phyloP scores from a whole-genome alignment of 2,113 vertebrate species.

The Ptilonorhynchus violaceus region DNA sequence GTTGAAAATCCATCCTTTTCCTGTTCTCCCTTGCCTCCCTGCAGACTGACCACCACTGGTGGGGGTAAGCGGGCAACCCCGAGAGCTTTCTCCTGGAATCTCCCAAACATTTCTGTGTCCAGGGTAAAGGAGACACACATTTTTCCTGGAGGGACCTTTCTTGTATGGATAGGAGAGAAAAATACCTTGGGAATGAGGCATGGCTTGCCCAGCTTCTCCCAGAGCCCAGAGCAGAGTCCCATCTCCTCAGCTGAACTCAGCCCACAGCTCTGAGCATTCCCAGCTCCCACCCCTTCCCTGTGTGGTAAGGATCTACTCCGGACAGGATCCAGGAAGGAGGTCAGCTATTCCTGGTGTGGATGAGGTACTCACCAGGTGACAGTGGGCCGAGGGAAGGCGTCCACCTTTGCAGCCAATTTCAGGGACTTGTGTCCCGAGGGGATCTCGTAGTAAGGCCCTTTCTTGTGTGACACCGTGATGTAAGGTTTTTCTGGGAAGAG shows the following conservation, averaged over 20 bases:
- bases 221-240: not conserved
- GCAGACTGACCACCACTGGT: not conserved
- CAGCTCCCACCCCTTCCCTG: not conserved
- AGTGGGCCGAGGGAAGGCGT: conserved; percentile 75
- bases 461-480: conserved; percentile 69
- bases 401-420: conserved; percentile 78
- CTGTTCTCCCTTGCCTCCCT: not conserved
- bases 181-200: not conserved
- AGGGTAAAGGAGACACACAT: not conserved
- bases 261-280: not conserved
- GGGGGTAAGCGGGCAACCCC: not conserved
- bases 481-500: conserved; percentile 81
- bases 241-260: not conserved
- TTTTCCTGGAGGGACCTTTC: not conserved
- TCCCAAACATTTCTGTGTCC: not conserved
- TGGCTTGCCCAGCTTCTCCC: not conserved
- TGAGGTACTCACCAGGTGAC: conserved; percentile 76
- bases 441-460: not conserved
- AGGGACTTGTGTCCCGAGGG: conserved; percentile 67
- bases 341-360: rapidly evolving
- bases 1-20: not conserved
- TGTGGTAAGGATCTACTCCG: not conserved
- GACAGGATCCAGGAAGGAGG: not conserved
- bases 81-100: not conserved
- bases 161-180: not conserved